phyloP scores from a whole-genome alignment of 2,888 invertebrate species.

The Pristionchus maxplancki region DNA sequence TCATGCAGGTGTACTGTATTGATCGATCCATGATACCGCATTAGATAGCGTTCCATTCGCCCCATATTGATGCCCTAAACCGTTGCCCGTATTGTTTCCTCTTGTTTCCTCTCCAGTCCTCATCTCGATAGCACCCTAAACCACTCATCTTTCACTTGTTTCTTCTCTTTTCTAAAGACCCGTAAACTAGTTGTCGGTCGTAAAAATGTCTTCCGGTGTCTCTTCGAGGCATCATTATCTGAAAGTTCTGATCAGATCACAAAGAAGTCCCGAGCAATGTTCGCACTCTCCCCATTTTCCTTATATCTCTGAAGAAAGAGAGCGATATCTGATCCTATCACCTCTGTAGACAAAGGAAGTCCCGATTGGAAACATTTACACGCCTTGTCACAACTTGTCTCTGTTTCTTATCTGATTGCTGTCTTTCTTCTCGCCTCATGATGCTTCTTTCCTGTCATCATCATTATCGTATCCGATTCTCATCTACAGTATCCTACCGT shows the following conservation, averaged over 20 bases:
- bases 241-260: background rate
- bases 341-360: background rate
- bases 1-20: background rate
- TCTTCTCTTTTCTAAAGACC: background rate
- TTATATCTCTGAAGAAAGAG: too few species aligned
- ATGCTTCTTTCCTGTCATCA: too few species aligned
- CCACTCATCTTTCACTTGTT: constrained; percentile 10
- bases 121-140: background rate
- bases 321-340: background rate
- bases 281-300: background rate
- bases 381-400: constrained; percentile 32
- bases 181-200: background rate
- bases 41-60: background rate
- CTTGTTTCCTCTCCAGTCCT: too few species aligned
- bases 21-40: background rate
- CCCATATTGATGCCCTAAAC: background rate
- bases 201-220: constrained; percentile 1
- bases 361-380: background rate
- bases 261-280: too few species aligned
- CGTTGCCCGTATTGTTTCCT: background rate
- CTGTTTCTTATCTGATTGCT: background rate
- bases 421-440: background rate
- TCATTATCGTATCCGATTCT: too few species aligned
- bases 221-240: background rate
- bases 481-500: background rate